phyloP scores from a whole-genome alignment of 2,113 vertebrate genomes.

The Mesitornis unicolor region DNA sequence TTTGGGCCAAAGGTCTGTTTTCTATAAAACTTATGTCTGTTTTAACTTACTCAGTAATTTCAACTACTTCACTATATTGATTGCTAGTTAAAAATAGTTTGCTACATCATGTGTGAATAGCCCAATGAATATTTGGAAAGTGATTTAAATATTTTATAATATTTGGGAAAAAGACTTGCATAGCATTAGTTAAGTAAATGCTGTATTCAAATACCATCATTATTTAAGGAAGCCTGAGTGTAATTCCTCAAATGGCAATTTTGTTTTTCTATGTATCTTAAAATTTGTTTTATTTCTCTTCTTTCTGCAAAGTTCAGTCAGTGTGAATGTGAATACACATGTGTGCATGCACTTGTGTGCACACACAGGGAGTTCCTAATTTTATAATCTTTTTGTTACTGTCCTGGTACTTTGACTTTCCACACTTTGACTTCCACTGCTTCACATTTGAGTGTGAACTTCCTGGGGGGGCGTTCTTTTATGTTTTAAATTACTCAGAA shows the following conservation, averaged over 20 bases:
- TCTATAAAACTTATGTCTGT: slow-evolving; percentile 57
- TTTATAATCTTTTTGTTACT: not conserved
- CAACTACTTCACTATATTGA: slow-evolving; percentile 47
- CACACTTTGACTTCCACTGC: slow-evolving; percentile 22
- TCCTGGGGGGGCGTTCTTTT: slow-evolving; percentile 55
- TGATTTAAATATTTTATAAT: not conserved
- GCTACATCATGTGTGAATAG: not conserved
- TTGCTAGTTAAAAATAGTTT: slow-evolving; percentile 33
- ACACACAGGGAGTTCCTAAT: not conserved
- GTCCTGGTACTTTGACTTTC: not conserved
- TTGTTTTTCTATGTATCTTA: not conserved
- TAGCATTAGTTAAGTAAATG: not conserved
- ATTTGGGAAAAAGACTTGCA: not conserved
- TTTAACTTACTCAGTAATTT: slow-evolving; percentile 60
- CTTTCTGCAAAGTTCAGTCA: not conserved
- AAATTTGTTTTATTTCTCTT: not conserved
- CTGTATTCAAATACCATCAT: not conserved
- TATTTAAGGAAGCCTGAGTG: not conserved
- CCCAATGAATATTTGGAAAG: not conserved
- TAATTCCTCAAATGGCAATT: not conserved
- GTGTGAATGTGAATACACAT: not conserved
- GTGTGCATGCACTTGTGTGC: rapidly evolving
- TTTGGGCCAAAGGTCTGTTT: slow-evolving; percentile 61
- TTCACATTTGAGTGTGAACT: slow-evolving; percentile 46
- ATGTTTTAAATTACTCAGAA: slow-evolving; percentile 66